phyloP scores from a whole-genome alignment of 2,888 invertebrate species.

The Artemia sinica region DNA sequence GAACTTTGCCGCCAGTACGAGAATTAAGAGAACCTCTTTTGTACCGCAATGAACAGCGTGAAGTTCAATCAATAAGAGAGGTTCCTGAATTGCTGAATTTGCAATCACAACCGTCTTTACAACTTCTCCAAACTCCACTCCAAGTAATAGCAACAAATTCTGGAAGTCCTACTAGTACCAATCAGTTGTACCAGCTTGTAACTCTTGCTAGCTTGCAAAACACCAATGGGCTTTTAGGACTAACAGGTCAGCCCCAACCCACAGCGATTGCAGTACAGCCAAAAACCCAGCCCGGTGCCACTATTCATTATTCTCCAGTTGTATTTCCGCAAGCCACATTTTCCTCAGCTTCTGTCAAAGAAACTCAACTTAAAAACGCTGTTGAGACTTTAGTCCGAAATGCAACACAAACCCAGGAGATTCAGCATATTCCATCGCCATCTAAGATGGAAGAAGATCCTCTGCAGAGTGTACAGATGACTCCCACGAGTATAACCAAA shows the following conservation, averaged over 20 bases:
- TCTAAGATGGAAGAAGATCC: conserved; percentile 26
- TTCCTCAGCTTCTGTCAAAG: not conserved
- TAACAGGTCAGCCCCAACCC: conserved; percentile 29
- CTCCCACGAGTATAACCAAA: conserved; percentile 6
- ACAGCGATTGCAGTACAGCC: conserved; percentile 30
- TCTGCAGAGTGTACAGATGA: not conserved
- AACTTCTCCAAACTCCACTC: not conserved
- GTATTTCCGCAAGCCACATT: conserved; percentile 6
- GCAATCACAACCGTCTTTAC: conserved; percentile 4
- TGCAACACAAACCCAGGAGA: not conserved
- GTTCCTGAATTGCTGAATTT: not conserved
- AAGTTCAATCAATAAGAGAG: not conserved
- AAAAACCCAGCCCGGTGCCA: conserved; percentile 20
- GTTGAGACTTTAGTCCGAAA: conserved; percentile 20
- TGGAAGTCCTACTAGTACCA: not conserved
- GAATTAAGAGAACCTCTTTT: not conserved
- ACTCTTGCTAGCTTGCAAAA: not conserved
- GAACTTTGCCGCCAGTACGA: not conserved
- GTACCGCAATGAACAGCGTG: not conserved
- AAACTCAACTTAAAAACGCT: conserved; percentile 8
- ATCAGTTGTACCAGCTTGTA: conserved; percentile 6
- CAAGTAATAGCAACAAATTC: not conserved
- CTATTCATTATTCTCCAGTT: not conserved
- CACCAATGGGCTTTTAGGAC: not conserved
- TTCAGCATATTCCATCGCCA: conserved; percentile 25